phyloP scores from a whole-genome alignment of 2,888 invertebrate genomes.

The Endotricha flammealis region DNA sequence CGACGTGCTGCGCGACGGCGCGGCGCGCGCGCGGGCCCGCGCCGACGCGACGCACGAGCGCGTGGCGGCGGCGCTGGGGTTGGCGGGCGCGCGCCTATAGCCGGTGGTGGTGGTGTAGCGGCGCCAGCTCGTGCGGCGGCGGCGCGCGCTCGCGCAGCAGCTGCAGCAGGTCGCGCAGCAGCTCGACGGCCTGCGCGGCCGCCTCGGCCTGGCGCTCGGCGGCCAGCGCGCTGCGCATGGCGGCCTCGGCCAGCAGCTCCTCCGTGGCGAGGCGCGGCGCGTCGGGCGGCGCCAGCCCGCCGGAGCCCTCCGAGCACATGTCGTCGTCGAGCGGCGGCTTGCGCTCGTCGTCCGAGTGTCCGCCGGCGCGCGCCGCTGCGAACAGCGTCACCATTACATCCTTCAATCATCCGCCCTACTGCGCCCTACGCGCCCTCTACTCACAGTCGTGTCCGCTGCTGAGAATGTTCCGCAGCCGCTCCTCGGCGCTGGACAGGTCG shows the following conservation, averaged over 20 bases:
- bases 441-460: constrained; percentile 42
- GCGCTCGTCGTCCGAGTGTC: constrained; percentile 55
- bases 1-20: constrained; percentile 80
- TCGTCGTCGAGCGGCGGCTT: constrained; percentile 55
- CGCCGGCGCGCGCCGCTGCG: constrained; percentile 27
- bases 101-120: constrained; percentile 19
- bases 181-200: constrained; percentile 38
- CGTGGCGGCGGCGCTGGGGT: constrained; percentile 80
- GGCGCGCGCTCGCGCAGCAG: constrained; percentile 50
- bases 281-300: constrained; percentile 22
- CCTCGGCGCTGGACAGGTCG: constrained; percentile 58
- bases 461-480: constrained; percentile 56
- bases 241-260: constrained; percentile 67
- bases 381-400: not conserved
- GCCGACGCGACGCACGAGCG: constrained; percentile 81
- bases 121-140: constrained; percentile 49
- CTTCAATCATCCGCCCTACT: not conserved
- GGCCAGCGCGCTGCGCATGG: constrained; percentile 66
- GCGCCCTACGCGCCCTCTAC: constrained; percentile 13
- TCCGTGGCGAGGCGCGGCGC: constrained; percentile 48
- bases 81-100: constrained; percentile 28
- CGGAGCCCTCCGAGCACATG: constrained; percentile 55
- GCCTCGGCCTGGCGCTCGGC: constrained; percentile 69
- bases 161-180: constrained; percentile 46
- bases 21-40: constrained; percentile 79